Evolutionary conservation across 2,797 vertebrate genomes (phyloP).

Genomic region (Synaphobranchus kaupii): DNA sequence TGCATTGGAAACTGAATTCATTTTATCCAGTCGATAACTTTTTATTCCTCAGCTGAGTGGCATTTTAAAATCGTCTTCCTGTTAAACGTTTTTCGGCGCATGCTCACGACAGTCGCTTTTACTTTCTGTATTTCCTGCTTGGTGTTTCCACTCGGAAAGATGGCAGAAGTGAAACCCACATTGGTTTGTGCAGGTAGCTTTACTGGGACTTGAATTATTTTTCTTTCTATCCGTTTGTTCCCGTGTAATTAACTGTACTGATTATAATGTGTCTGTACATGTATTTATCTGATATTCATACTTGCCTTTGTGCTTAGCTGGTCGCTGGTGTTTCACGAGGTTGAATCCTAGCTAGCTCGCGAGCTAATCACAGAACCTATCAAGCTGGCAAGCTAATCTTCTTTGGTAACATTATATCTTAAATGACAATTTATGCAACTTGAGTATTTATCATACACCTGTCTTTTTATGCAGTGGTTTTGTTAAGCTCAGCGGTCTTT

Average conservation of each 20-base stretch:
- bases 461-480: slow-evolving; percentile 42
- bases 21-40: background rate
- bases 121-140: slow-evolving; percentile 67
- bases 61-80: background rate
- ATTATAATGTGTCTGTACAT: background rate
- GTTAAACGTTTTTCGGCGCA: slow-evolving; percentile 52
- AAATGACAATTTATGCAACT: background rate
- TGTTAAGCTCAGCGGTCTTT: slow-evolving; percentile 58
- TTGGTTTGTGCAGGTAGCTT: slow-evolving; percentile 64
- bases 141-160: slow-evolving; percentile 61
- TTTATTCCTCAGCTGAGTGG: background rate
- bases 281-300: background rate
- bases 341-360: background rate
- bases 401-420: background rate
- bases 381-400: background rate
- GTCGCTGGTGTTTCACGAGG: background rate
- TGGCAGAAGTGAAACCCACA: slow-evolving; percentile 64
- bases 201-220: slow-evolving; percentile 31
- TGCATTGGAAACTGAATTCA: background rate
- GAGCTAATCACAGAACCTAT: background rate
- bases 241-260: background rate
- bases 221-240: background rate
- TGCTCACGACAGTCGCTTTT: slow-evolving; percentile 46
- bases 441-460: slow-evolving; percentile 22
- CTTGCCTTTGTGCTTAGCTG: background rate